These are phyloP conservation scores for Drosophila borealis DNA, from an alignment of 2,888 invertebrate species.

Conservation along the genomic window DNA sequence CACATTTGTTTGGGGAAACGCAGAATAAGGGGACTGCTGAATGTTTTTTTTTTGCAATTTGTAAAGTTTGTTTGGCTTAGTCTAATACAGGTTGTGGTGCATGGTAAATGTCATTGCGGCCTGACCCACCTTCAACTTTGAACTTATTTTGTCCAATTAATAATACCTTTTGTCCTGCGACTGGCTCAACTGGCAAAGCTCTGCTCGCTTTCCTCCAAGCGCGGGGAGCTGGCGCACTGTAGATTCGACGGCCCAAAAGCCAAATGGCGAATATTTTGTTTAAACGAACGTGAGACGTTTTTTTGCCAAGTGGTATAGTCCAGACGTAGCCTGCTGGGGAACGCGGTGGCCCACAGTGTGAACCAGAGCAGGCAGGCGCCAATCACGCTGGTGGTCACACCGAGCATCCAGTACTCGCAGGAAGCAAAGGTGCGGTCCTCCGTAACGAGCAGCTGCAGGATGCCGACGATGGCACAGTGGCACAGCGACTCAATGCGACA, in stretches of 20 bases:
- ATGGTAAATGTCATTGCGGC: neutral
- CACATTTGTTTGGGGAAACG: no score
- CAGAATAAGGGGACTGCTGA: no score
- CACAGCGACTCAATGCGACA: constrained; percentile 61
- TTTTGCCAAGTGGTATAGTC: constrained; percentile 23
- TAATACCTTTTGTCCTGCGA: no score
- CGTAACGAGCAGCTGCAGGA: constrained; percentile 38
- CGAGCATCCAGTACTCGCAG: constrained; percentile 66
- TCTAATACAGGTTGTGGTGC: neutral
- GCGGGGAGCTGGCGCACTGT: neutral
- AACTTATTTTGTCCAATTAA: no score
- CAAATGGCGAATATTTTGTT: constrained; percentile 18
- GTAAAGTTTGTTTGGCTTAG: neutral
- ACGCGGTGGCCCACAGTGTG: constrained; percentile 54
- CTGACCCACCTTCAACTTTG: no score
- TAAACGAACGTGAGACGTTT: constrained; percentile 3
- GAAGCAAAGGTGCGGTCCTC: constrained; percentile 49
- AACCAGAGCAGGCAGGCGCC: constrained; percentile 65
- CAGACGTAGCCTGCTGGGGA: constrained; percentile 35
- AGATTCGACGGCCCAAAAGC: constrained; percentile 17
- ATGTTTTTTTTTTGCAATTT: neutral
- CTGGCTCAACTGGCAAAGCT: constrained; percentile 28
- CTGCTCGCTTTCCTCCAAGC: constrained; percentile 3
- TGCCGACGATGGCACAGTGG: constrained; percentile 64
- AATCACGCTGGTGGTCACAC: constrained; percentile 50